Evolutionary conservation across 1,140 invertebrate species (phyloP), one percentile per base, ranked within the genome.

Genomic region (Zeugodacus cucurbitae): DNA sequence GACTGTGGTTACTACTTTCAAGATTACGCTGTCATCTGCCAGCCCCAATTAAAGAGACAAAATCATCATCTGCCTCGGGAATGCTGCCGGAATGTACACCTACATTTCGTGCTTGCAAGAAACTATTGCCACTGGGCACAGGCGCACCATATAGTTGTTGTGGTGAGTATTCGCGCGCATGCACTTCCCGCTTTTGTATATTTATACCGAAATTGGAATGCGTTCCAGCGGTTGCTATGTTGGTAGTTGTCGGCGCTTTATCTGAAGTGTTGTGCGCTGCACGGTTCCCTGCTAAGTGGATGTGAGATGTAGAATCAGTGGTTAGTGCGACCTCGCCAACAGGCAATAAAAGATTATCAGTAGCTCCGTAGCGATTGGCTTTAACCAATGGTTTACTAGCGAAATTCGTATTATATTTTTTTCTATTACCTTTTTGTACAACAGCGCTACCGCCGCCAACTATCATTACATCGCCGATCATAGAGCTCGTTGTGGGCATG

Each of bases 1-100:
- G 91, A 89, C 91, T 92, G n/a, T 26, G 37, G 22, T 22, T 48
- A 26, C 10, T 82, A 91, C 90, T 89, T 41, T 91, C 89, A 87
- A 90, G 89, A 90, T 91, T 90, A 22, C 91, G 91, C 88, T 93
- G 92, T 93, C 92, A 93, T 92, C 92, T 93, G 70, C 90, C 90
- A 37, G 87, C 22, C 59, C 92, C 92, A 85, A 93, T 87, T 48
- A 93, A 89, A 32, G 92, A 90, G 37, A 91, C 91, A 89, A 93
- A 93, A 74, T 93, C 92, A 88, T 93, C 92, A 78, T 89, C 91
- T 34, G 92, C 91, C 88, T 93, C 92, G 64, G 92, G 92, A 87
- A 92, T 93, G 14, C 91, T 91, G 90, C 91, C 26, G 91, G 70
- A 87, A 22, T 87, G 67, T n/a, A 20, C 70, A 34, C 82, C 59